Conservation (phyloP, 2,888 invertebrate species). For the Meganola albula region DNA sequence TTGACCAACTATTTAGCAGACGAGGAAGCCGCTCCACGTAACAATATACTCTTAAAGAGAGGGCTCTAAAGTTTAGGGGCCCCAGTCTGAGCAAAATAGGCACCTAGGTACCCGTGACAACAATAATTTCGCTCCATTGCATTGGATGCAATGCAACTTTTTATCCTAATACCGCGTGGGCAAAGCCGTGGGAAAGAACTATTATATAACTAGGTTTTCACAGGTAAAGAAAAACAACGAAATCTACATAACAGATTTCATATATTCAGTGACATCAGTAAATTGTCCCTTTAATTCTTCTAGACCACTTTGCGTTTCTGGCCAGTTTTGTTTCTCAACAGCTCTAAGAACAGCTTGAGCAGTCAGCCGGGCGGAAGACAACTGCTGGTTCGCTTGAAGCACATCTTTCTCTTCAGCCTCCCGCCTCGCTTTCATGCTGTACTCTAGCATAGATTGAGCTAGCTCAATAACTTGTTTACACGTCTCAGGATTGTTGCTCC, state of each 20-base stretch:
- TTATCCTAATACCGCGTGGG: too few species aligned
- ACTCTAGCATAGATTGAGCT: slow-evolving; percentile 77
- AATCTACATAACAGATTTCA: slow-evolving; percentile 55
- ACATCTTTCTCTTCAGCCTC: slow-evolving; percentile 66
- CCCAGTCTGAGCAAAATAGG: too few species aligned
- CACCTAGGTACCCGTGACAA: too few species aligned
- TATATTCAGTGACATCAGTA: slow-evolving; percentile 57
- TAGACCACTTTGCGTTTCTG: slow-evolving; percentile 49
- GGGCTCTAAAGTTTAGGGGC: too few species aligned
- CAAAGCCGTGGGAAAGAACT: too few species aligned
- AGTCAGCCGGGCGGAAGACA: slow-evolving; percentile 78
- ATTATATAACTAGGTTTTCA: too few species aligned
- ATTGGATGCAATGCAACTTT: too few species aligned
- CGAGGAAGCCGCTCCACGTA: too few species aligned
- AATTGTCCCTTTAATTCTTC: slow-evolving; percentile 48
- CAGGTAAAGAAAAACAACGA: slow-evolving; percentile 29
- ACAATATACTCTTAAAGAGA: too few species aligned
- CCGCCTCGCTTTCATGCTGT: slow-evolving; percentile 73
- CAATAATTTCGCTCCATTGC: too few species aligned
- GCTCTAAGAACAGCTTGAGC: slow-evolving; percentile 76
- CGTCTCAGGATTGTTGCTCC: slow-evolving; percentile 77
- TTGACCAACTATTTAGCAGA: too few species aligned
- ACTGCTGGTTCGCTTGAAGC: slow-evolving; percentile 72
- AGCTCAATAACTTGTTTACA: slow-evolving; percentile 80
- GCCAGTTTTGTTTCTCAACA: slow-evolving; percentile 63